Base-by-base conservation (phyloP, 2,113 vertebrate genomes). In the Xiphias gladius region DNA sequence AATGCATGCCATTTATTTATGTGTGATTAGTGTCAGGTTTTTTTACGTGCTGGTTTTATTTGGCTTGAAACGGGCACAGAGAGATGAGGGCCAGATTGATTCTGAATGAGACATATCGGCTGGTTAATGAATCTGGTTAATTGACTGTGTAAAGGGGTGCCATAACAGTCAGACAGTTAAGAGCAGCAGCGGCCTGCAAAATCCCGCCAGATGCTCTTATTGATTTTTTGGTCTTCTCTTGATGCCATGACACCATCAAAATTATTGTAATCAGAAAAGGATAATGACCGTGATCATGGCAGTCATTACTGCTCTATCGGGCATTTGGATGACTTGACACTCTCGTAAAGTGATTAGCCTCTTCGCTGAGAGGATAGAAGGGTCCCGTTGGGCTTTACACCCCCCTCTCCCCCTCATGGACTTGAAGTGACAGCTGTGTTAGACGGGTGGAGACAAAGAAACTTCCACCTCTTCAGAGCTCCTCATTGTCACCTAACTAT, bases 41-140 rank as follows among this genome's bases (percentile, higher is more conserved):
- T 82, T 64, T 61, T 79, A 68, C 39, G 20, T 46, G 58, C 70
- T 63, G 67, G 73, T 90, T 93, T 93, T 93, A 94, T 93, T 93
- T 93, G 89, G 82, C 86, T 89, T 85, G 84, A 92, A 93, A 90
- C 83, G 1, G 86, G 77, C 84, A 52, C 75, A 73, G 82, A 73
- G 86, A 88, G 88, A 84, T 48, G 68, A 80, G 88, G 74, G 76
- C 84, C 87, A 92, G 95, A 94, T 95, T 94, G 93, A 94, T 94
- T 93, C 71, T 85, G 89, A 96, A 91, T 63, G 80, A 92, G 92
- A 91, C 78, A 62, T 86, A 90, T 89, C 78, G 88, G 90, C 90
- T 90, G 82, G 88, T 87, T 94, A 95, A 95, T 96, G 92, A 94
- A 94, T 88, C 90, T 57, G 87, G 88, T 93, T 95, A 94, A 95